Evolutionary conservation across 64 coral and sea anemone genomes (phyloP).

Genomic region (Exaiptasia diaphana): DNA sequence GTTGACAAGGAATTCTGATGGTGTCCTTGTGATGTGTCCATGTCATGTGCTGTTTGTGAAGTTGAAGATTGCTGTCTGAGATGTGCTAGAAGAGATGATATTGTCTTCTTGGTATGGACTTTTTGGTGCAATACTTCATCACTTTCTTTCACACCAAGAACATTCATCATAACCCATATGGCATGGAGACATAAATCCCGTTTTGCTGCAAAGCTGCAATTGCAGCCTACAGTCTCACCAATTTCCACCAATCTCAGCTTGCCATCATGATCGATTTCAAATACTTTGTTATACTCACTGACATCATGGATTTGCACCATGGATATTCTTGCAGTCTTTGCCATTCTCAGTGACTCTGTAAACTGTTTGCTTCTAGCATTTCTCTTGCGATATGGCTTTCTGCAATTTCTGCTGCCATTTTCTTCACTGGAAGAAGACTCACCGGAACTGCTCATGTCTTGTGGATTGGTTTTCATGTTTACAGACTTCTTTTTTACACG

Average conservation of each 20-base stretch:
- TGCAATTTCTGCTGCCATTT: neutral
- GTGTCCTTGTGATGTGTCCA: neutral
- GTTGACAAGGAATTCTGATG: neutral
- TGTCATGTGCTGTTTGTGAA: neutral
- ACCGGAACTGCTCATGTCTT: conserved; percentile 16
- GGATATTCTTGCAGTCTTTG: conserved; percentile 6
- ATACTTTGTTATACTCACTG: conserved; percentile 7
- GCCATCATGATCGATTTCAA: conserved; percentile 63
- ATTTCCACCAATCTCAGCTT: conserved; percentile 42
- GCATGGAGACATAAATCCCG: conserved; percentile 46
- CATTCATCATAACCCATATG: conserved; percentile 58
- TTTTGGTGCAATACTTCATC: conserved; percentile 60
- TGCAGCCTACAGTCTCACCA: conserved; percentile 43
- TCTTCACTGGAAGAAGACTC: neutral
- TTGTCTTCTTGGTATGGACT: conserved; percentile 8
- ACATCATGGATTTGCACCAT: conserved; percentile 9
- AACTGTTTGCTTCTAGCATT: conserved; percentile 19
- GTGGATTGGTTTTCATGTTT: neutral
- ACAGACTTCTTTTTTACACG: neutral
- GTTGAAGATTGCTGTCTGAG: neutral
- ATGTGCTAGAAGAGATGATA: neutral
- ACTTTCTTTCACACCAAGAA: conserved; percentile 54
- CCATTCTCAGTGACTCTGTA: conserved; percentile 15
- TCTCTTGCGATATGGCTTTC: neutral
- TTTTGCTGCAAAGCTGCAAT: conserved; percentile 43